Base-by-base conservation (phyloP, 2,113 vertebrate species). In the Pygoscelis adeliae region DNA sequence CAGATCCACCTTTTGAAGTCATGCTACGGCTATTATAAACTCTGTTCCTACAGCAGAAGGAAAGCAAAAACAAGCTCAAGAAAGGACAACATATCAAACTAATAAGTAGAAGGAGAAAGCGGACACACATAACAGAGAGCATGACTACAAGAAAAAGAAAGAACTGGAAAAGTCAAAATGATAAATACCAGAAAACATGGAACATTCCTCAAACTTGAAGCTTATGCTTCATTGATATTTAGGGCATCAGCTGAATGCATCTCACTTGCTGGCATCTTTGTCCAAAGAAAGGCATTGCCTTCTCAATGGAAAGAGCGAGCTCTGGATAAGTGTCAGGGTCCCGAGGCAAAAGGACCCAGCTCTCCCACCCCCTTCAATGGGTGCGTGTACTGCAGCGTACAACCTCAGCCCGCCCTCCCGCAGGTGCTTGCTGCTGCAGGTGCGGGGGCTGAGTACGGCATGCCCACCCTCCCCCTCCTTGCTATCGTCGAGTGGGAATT, bases 1-100 rank as follows among this genome's bases (percentile, higher is more conserved):
- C 29, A 81, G 76, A 87, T 78, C 29, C 46, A 93, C 50, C 76
- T 84, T 92, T 56, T 92, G 94, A 95, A 95, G 79, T 87, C 76
- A 83, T 32, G 26, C 32, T 87, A 47, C 3, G 2, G 69, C 69
- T 87, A 42, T 49, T 72, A 79, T 27, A 93, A 94, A 84, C 65
- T 86, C 52, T 70, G 34, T 42, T 93, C 58, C 69, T 55, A 59
- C 32, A 69, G 40, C 23, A 76, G 49, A 44, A 72, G 63, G 82
- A 87, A 89, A 76, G 52, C 36, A 89, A 89, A 89, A 92, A 44
- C 23, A 79, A 89, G 15, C 59, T 61, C n/a, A 55, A 72, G 52
- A 79, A 93, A 93, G 69, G n/a, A 82, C 52, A 79, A 92, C 52
- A 49, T 36, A 91, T 4, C 29, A 55, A 89, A 91, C 30, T 29